Evolutionary conservation across 2,797 vertebrate species (phyloP).

Genomic region (Myotis planiceps): DNA sequence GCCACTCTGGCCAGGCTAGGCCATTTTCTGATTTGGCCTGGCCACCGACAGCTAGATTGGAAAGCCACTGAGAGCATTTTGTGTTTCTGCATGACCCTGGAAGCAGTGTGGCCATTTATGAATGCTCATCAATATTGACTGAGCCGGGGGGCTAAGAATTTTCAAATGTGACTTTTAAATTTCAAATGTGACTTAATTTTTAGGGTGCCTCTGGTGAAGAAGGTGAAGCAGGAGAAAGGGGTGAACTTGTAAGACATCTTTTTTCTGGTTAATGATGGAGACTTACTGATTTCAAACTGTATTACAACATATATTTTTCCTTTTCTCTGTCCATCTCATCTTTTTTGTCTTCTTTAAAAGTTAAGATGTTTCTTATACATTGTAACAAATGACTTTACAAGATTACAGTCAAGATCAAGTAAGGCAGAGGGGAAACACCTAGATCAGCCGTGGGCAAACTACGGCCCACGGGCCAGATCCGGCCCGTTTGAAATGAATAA

Average conservation of each 20-base stretch:
- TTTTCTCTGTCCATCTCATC: neutral
- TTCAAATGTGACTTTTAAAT: slow-evolving; percentile 33
- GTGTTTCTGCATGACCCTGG: neutral
- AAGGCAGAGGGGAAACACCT: neutral
- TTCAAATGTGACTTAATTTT: slow-evolving; percentile 32
- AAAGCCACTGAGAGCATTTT: neutral
- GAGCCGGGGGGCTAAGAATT: neutral
- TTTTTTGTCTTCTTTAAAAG: neutral
- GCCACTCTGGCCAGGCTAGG: neutral
- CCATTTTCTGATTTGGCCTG: neutral
- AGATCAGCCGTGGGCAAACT: no score
- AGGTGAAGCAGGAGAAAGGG: slow-evolving; percentile 94
- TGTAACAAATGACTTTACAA: neutral
- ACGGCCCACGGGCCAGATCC: no score
- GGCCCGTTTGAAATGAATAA: no score
- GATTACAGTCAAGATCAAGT: neutral
- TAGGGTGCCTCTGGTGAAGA: slow-evolving; percentile 96
- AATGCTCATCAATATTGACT: neutral
- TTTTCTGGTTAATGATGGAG: neutral
- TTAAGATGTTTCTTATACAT: neutral
- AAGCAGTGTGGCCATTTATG: neutral
- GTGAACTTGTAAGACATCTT: slow-evolving; percentile 91
- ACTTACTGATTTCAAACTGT: neutral
- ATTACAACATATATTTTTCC: neutral
- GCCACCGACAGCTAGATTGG: neutral